Evolutionary conservation across 2,113 vertebrate genomes (phyloP), one percentile per base, ranked within the genome.

Genomic region (Sminthopsis crassicaudata): DNA sequence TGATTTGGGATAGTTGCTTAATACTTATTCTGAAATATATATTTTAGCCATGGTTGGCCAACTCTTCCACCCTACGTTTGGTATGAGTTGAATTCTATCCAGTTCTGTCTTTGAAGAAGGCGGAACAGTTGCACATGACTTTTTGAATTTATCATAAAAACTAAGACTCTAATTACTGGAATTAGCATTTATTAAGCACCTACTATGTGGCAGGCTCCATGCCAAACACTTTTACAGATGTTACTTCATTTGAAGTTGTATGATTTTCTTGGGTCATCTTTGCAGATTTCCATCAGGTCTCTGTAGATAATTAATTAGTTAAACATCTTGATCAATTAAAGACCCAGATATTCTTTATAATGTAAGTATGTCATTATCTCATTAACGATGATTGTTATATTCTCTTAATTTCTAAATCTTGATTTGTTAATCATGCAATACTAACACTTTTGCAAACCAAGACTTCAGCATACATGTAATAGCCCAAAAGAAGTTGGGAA

Each of bases 101-200:
- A 90, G 19, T 95, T 95, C 97, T 91, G 94, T 96, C 93, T 95
- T 91, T 48, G 92, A 89, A 91, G 14, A 55, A 0, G 27, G 36
- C 19, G 67, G 27, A 8, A 84, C 22, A 0, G n/a, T 23, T 42
- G 36, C 36, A 7, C 16, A 84, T 42, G 67, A 42, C 19, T 42
- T 84, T 42, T 46, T 97, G 51, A n/a, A 92, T n/a, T n/a, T 51
- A 84, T 96, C 91, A 95, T 95, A 60, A 96, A 97, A 94, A 93
- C 48, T 3, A 25, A 97, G 91, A 94, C 55, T 95, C 91, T 53
- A 5, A 76, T n/a, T 90, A 96, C 42, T 89, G 19, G 19, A 84
- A 84, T 42, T 22, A 23, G 19, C 30, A 84, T 84, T 84, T 84
- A 5, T 84, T 84, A 22, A 19, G 5, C 5, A n/a, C 36, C 67